Evolutionary conservation across 2,113 vertebrate genomes (phyloP), one percentile per base, ranked within the genome.

Genomic region (Pituophis catenifer): DNA sequence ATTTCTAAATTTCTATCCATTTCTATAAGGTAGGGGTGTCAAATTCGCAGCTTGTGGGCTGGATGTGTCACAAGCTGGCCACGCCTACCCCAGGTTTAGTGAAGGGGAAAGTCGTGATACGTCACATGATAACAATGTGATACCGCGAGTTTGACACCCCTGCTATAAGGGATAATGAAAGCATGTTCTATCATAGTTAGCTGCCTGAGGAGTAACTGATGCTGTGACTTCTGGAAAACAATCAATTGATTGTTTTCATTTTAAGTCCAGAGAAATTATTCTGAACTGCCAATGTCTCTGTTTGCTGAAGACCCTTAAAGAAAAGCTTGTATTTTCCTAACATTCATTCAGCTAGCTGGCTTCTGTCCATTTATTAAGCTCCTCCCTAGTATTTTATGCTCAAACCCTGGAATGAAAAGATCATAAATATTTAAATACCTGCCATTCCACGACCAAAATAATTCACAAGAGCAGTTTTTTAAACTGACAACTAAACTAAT

Each of bases 341-440:
- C 92, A 96, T 52, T 94, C 91, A 97, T 97, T 94, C 96, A 89
- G 86, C 91, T 90, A 94, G 92, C 23, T 95, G 94, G 65, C 93
- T 85, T 96, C 96, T 91, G 96, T 88, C 88, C 94, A 92, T 96
- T 97, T 96, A 93, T 96, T 97, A 95, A 97, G 94, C 93, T 96
- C 94, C 88, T 86, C 92, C 92, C 95, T 91, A 92, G 75, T 94
- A 93, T 94, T 95, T 96, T 94, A 91, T n/a, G 81, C 89, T 94
- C 92, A 93, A 92, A 89, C 93, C 93, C 70, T 94, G 92, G 91
- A 96, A 93, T 91, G 93, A 94, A 95, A 92, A 93, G 94, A 90
- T 92, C 90, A 95, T 97, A 97, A 97, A 97, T 96, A 97, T 95
- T 96, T 96, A 95, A 96, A 91, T 95, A 97, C 95, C 10, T 85